Percentiles rank a stretch among this genome's conserved stretches.
phyloP scores from a whole-genome alignment of 2,888 invertebrate species.

The Plusia festucae region DNA sequence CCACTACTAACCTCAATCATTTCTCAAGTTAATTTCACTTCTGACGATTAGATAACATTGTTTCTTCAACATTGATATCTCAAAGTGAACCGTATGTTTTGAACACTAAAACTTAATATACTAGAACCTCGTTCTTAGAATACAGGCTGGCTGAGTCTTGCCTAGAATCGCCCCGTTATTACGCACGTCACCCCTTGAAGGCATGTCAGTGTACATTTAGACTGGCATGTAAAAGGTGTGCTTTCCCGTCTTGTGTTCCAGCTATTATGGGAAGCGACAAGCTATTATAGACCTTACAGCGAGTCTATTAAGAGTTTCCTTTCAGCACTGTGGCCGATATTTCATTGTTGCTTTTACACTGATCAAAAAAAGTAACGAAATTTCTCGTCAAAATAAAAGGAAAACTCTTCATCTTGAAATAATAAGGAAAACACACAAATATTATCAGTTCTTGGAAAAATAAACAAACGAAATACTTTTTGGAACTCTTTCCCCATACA shows the following conservation, averaged over 20 bases:
- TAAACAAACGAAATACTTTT: too few relatives aligned
- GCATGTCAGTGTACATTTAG: conserved; percentile 16
- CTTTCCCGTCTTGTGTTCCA: neutral
- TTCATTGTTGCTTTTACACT: conserved; percentile 14
- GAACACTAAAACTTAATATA: neutral
- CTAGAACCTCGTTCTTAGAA: neutral
- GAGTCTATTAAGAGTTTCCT: conserved; percentile 4
- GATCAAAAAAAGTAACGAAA: neutral
- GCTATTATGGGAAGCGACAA: conserved; percentile 3
- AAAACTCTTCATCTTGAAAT: neutral
- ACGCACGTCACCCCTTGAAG: neutral
- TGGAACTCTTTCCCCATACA: too few relatives aligned
- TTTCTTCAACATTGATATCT: neutral
- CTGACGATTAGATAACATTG: neutral
- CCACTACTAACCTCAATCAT: neutral
- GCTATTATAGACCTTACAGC: neutral
- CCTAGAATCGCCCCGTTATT: neutral
- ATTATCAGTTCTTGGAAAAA: too few relatives aligned
- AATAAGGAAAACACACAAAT: neutral
- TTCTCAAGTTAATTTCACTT: neutral
- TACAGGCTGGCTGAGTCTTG: neutral
- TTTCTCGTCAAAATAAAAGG: neutral
- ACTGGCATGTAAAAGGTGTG: conserved; percentile 11
- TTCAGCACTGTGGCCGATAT: conserved; percentile 16
- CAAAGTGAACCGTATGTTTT: neutral